Evolutionary conservation across 2,888 invertebrate species (phyloP), one percentile per base, ranked within the genome.

Genomic region (Chalcosyrphus nemorum): DNA sequence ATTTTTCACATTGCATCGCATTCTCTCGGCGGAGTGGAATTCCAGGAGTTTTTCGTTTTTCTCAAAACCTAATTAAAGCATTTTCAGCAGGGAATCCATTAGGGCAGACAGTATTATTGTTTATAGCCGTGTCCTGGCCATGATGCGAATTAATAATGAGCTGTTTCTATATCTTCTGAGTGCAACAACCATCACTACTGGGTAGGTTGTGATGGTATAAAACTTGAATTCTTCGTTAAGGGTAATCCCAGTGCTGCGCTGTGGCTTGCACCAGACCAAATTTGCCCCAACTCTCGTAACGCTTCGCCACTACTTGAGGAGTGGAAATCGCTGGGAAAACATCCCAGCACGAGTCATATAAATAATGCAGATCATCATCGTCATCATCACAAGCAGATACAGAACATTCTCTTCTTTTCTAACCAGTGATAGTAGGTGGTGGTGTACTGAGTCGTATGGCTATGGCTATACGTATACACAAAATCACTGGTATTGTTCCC

Each of bases 111-210:
- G 85, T 85, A 85, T 85, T 85, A 85, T 85, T 85, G 85, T 85
- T 85, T 81, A 85, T 81, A 85, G 85, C 85, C 85, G 81, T 85
- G 85, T 85, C 85, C 85, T 85, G 85, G 81, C 71, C 85, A 85
- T 85, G 85, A 85, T 85, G 81, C 85, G 85, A 85, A 85, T 85
- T 85, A 81, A 85, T 85, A 85, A 85, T 85, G 85, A 85, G 85
- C 76, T 57, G 59, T 71, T 66, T 47, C 63, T 45, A 19, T 43
- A 71, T 70, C 63, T 35, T 13, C 35, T 35, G 61, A 70, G 68
- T 66, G 68, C 76, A 65, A 68, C 50, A 70, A 71, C 71, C 78
- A 72, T 56, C 4, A 5, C 9, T 35, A 50, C 43, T 72, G 45
- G 47, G 15, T 19, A n/a, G 17, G n/a, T 72, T 17, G n/a, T n/a